Percentiles rank a stretch among this genome's conserved stretches.
These are phyloP conservation scores for Hyles vespertilio DNA, from an alignment of 1,140 invertebrate species.

Conservation along the genomic window DNA sequence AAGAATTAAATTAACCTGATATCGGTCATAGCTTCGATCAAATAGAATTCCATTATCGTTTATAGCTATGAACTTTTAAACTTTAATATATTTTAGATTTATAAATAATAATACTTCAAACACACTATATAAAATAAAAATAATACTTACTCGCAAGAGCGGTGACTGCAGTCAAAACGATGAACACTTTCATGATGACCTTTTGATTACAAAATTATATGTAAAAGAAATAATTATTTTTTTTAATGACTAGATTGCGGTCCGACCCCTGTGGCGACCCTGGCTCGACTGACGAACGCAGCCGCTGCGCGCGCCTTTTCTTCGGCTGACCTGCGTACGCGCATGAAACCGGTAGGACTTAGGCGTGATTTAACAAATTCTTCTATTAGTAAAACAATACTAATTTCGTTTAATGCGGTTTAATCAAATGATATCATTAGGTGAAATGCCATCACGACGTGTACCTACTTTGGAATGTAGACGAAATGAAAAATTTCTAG, in stretches of 20 bases:
- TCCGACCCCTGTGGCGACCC: conserved; percentile 61
- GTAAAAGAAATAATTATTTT: conserved; percentile 37
- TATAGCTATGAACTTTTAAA: background rate
- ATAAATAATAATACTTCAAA: conserved; percentile 37
- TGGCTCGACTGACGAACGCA: conserved; percentile 60
- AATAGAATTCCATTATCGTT: too few species aligned
- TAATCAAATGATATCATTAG: conserved; percentile 6
- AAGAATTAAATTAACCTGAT: too few species aligned
- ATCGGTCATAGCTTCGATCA: too few species aligned
- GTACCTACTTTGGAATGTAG: too few species aligned
- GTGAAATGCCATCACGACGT: too few species aligned
- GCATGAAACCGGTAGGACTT: conserved; percentile 64
- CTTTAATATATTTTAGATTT: background rate
- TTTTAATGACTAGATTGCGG: conserved; percentile 68
- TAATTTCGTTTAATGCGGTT: conserved; percentile 25
- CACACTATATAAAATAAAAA: conserved; percentile 5
- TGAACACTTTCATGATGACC: conserved; percentile 72
- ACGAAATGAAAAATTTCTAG: too few species aligned
- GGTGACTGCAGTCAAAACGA: conserved; percentile 60
- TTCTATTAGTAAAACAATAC: conserved; percentile 53
- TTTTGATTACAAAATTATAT: conserved; percentile 52
- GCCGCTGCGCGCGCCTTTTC: conserved; percentile 67
- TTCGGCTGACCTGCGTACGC: conserved; percentile 57
- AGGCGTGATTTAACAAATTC: conserved; percentile 61
- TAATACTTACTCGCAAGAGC: conserved; percentile 66